Conservation (phyloP, 2,888 invertebrate species). For the Heliconius charithonia region DNA sequence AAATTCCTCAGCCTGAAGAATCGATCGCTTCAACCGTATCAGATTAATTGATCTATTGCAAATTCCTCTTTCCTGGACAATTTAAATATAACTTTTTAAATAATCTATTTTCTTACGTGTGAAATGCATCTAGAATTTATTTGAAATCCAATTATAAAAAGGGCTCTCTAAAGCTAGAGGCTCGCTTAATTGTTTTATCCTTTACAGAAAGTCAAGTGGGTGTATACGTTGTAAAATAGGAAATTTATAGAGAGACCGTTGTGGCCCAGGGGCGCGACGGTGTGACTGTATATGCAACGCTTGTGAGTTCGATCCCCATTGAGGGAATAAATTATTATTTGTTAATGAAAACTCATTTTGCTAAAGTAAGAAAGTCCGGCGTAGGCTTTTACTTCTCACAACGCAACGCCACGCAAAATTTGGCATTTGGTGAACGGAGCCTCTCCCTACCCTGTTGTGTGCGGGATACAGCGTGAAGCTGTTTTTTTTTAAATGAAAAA, state of each 20-base stretch:
- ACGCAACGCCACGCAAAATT: too few relatives aligned
- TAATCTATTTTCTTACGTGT: constrained; percentile 28
- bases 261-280: too few relatives aligned
- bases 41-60: constrained; percentile 38
- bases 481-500: too few relatives aligned
- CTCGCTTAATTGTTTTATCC: constrained; percentile 11
- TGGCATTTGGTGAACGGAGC: too few relatives aligned
- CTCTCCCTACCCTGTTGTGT: too few relatives aligned
- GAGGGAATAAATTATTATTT: too few relatives aligned
- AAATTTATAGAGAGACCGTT: background rate
- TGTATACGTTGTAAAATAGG: background rate
- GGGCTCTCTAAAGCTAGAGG: background rate
- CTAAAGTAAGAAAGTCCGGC: too few relatives aligned
- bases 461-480: too few relatives aligned
- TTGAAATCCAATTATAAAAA: constrained; percentile 9
- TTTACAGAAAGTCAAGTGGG: constrained; percentile 5
- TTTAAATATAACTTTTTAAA: constrained; percentile 34
- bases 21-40: constrained; percentile 46
- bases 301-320: too few relatives aligned
- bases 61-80: constrained; percentile 32
- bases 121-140: constrained; percentile 14
- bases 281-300: too few relatives aligned
- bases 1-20: constrained; percentile 40
- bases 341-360: too few relatives aligned
- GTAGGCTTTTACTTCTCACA: too few relatives aligned